These are phyloP conservation scores for Mionectes olivaceus DNA, from an alignment of 2,797 vertebrate species.

Conservation along the genomic window DNA sequence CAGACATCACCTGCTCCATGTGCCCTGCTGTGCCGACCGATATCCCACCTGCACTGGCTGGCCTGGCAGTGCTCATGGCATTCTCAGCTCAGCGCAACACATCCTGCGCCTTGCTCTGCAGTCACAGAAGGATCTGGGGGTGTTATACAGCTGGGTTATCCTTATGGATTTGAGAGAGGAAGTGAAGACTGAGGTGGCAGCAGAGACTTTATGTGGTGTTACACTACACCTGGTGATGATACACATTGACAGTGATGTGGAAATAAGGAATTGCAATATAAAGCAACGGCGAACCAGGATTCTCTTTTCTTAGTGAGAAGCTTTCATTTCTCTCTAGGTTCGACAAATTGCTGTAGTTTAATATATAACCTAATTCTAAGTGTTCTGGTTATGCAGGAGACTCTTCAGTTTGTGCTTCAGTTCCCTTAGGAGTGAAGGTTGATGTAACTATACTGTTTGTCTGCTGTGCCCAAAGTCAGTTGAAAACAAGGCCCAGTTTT, in stretches of 20 bases:
- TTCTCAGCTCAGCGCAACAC: background rate
- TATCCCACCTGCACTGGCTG: background rate
- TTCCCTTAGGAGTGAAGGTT: background rate
- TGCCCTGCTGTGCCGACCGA: background rate
- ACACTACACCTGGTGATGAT: background rate
- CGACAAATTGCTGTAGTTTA: background rate
- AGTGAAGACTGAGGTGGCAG: background rate
- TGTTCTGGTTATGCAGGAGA: background rate
- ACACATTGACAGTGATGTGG: background rate
- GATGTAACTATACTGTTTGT: background rate
- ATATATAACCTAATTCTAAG: background rate
- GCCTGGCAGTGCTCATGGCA: rapidly evolving
- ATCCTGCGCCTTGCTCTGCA: background rate
- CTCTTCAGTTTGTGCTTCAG: background rate
- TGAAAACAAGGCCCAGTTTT: background rate
- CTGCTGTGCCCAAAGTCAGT: background rate
- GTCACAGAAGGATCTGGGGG: background rate
- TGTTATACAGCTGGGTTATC: background rate
- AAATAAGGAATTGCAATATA: background rate
- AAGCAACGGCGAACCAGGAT: background rate
- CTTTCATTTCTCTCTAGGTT: background rate
- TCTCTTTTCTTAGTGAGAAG: background rate
- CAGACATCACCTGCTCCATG: rapidly evolving
- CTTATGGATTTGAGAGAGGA: background rate
- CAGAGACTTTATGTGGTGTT: background rate